Base-by-base conservation (phyloP, 2,113 vertebrate species). In the Pollimyrus isidori region DNA sequence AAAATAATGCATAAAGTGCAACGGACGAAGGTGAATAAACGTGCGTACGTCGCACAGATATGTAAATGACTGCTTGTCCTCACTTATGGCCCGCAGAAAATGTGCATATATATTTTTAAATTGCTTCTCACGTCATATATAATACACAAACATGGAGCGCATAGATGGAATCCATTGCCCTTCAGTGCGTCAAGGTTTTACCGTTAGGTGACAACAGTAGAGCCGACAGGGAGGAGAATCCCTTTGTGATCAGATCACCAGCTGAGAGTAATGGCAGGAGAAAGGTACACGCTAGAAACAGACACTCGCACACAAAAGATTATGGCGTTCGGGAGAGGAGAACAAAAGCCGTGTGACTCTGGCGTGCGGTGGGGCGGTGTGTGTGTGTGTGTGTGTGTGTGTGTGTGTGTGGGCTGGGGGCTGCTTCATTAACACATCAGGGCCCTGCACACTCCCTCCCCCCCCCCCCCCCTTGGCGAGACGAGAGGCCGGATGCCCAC, bases 401-500 rank as follows among this genome's bases (percentile, higher is more conserved):
- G 56, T 93, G 92, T 46, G 90, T 94, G 93, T 94, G 94, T 95
- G 90, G 91, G 92, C 91, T 91, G 91, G 92, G 92, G 93, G 90
- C 92, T 91, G 92, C 94, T 95, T 94, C 95, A 95, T 95, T 94
- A 95, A 92, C 93, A 92, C 93, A 93, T 90, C 94, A 94, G 91
- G 92, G 13, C 10, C 56, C 35, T 4, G 39, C 85, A 50, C 50
- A 17, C 13, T 52, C 52, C 19, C 62, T 11, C 23, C 65, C 73
- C 3, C 48, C 87, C 10, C 10, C 35, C 35, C 88, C 88, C 53
- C 88, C 9, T 87, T 87, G 69, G 56, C 13, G 3, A 65, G 89
- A 90, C 88, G 87, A 90, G 17, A 92, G 93, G 89, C 90, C 89
- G 91, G 91, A 93, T 93, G 92, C 92, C 73, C 91, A 19, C 91